Conservation (phyloP, 2,797 vertebrate species). For the Eutrigla gurnardus region DNA sequence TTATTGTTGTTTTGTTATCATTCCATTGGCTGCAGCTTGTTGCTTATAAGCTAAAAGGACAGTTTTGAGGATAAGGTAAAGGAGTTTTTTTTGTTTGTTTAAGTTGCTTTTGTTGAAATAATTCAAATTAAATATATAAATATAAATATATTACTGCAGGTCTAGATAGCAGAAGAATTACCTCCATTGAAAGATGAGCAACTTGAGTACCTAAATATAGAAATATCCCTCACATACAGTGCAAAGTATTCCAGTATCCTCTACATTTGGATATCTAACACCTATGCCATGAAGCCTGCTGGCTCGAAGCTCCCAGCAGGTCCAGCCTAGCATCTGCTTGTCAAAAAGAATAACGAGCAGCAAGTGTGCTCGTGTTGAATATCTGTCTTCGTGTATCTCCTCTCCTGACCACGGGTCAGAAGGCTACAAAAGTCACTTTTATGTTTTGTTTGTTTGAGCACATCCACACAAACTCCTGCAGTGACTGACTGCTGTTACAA, state of each 20-base stretch:
- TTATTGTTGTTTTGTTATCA: constrained; percentile 19
- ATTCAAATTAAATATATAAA: too few species aligned
- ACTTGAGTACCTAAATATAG: not conserved
- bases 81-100: too few species aligned
- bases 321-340: not conserved
- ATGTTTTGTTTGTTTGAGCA: not conserved
- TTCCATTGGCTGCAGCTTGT: not conserved
- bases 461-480: not conserved
- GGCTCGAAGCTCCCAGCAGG: not conserved
- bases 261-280: not conserved
- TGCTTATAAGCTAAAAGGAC: constrained; percentile 3
- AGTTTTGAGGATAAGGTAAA: not conserved
- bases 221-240: not conserved
- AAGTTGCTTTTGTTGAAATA: too few species aligned
- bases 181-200: not conserved
- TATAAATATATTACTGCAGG: not conserved
- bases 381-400: not conserved
- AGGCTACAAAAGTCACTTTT: too few species aligned
- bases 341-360: not conserved
- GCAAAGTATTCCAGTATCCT: not conserved
- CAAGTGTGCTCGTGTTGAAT: not conserved
- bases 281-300: not conserved
- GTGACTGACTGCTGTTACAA: not conserved
- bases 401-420: not conserved
- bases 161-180: not conserved